Conservation (phyloP, 2,888 invertebrate species). For the Leucoma salicis region DNA sequence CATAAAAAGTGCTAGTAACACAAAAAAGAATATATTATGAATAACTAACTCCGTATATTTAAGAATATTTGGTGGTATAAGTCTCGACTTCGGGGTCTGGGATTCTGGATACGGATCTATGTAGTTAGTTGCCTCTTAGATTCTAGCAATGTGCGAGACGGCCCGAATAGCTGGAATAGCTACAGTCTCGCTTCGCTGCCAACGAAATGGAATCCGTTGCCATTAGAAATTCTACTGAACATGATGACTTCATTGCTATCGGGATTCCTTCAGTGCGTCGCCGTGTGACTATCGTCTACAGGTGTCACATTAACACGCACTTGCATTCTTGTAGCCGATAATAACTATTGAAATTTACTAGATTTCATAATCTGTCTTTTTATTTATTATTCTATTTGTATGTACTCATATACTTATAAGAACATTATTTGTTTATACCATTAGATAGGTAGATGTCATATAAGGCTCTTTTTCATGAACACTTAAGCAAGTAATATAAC, state of each 20-base stretch:
- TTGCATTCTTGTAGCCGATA: slow-evolving; percentile 40
- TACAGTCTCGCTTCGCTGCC: slow-evolving; percentile 72
- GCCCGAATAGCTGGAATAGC: slow-evolving; percentile 68
- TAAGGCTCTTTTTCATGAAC: too few species aligned
- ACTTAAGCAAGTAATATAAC: too few species aligned
- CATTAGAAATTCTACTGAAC: slow-evolving; percentile 75
- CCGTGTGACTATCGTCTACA: slow-evolving; percentile 34
- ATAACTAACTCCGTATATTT: too few species aligned
- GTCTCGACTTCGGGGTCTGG: too few species aligned
- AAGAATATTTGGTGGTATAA: too few species aligned
- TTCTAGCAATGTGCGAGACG: slow-evolving; percentile 56
- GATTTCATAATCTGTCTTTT: too few species aligned
- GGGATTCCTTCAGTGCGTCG: slow-evolving; percentile 61
- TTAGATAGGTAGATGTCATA: too few species aligned
- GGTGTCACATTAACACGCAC: slow-evolving; percentile 49
- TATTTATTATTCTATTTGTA: too few species aligned
- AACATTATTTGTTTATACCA: too few species aligned
- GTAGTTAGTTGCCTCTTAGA: slow-evolving; percentile 36
- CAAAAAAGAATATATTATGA: too few species aligned
- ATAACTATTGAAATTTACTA: slow-evolving; percentile 37
- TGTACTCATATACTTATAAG: too few species aligned
- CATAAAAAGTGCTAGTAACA: too few species aligned
- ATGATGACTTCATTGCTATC: slow-evolving; percentile 72
- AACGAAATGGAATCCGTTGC: slow-evolving; percentile 77
- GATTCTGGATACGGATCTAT: neutral